Evolutionary conservation across 2,113 vertebrate genomes (phyloP).

Genomic region (Oophaga pumilio): DNA sequence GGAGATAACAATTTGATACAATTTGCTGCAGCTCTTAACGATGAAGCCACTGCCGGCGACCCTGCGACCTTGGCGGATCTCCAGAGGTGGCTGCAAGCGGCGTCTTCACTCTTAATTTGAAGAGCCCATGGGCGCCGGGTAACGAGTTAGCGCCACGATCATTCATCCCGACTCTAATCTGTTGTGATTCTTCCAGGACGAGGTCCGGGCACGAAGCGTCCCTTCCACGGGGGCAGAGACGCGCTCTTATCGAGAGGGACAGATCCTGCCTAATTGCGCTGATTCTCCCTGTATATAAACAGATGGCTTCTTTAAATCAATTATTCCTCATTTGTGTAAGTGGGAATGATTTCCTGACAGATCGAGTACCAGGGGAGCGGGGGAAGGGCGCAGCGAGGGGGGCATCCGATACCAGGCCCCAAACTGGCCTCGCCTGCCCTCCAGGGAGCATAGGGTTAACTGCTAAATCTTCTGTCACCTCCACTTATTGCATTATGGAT

Average conservation of each 20-base stretch:
- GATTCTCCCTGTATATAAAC: slow-evolving; percentile 70
- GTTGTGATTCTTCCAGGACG: slow-evolving; percentile 72
- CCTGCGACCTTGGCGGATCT: slow-evolving; percentile 7
- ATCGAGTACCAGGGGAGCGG: slow-evolving; percentile 51
- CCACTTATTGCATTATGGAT: too few species aligned
- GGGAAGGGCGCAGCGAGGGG: slow-evolving; percentile 58
- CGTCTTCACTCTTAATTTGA: neutral
- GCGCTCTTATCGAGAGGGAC: slow-evolving; percentile 70
- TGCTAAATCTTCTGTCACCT: neutral
- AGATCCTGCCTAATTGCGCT: slow-evolving; percentile 74
- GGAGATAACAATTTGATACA: neutral
- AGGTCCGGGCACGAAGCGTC: slow-evolving; percentile 44
- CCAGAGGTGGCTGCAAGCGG: neutral
- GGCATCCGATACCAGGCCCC: neutral
- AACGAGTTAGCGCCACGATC: slow-evolving; percentile 64
- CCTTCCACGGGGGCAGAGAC: slow-evolving; percentile 62
- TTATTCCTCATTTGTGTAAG: slow-evolving; percentile 78
- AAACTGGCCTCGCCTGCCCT: neutral
- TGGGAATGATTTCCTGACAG: slow-evolving; percentile 74
- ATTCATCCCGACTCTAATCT: slow-evolving; percentile 66
- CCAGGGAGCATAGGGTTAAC: neutral
- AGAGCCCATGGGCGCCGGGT: slow-evolving; percentile 59
- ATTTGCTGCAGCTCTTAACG: slow-evolving; percentile 14
- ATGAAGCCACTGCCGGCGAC: slow-evolving; percentile 7
- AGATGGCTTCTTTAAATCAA: slow-evolving; percentile 83